These are phyloP conservation scores for Papilio helenus DNA, from an alignment of 1,140 invertebrate genomes.

Conservation along the genomic window DNA sequence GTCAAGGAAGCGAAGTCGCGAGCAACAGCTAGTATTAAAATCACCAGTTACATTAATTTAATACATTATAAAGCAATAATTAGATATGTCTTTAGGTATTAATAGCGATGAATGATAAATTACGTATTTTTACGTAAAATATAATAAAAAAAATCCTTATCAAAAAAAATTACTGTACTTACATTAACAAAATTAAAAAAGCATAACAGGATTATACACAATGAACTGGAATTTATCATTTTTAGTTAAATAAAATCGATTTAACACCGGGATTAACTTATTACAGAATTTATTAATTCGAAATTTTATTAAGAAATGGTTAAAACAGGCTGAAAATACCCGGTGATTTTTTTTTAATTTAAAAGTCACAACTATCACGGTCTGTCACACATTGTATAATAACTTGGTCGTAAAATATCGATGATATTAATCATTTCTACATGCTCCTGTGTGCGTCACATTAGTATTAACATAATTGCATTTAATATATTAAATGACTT, in stretches of 20 bases:
- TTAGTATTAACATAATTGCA: constrained; percentile 26
- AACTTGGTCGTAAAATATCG: not conserved
- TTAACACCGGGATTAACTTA: not conserved
- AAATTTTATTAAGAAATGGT: not conserved
- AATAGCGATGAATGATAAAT: not conserved
- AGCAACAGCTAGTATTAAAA: no score
- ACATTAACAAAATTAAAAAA: constrained; percentile 6
- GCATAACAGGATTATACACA: not conserved
- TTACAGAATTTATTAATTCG: not conserved
- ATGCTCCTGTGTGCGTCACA: not conserved
- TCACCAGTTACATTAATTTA: no score
- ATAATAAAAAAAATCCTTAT: not conserved
- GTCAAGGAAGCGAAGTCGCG: no score
- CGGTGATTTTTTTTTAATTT: not conserved
- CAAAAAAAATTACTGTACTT: constrained; percentile 3
- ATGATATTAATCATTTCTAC: not conserved
- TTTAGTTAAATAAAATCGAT: not conserved
- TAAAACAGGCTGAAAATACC: no score
- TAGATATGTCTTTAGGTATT: not conserved
- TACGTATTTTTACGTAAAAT: not conserved
- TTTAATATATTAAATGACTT: constrained; percentile 14
- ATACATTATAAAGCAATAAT: no score
- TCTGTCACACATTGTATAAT: constrained; percentile 6
- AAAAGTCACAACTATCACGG: not conserved
- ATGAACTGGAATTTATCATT: constrained; percentile 8